A percentile compares a stretch with the other conserved stretches of the same genome.
phyloP scores from a whole-genome alignment of 2,797 vertebrate species.

The Orestias chungarensis region DNA sequence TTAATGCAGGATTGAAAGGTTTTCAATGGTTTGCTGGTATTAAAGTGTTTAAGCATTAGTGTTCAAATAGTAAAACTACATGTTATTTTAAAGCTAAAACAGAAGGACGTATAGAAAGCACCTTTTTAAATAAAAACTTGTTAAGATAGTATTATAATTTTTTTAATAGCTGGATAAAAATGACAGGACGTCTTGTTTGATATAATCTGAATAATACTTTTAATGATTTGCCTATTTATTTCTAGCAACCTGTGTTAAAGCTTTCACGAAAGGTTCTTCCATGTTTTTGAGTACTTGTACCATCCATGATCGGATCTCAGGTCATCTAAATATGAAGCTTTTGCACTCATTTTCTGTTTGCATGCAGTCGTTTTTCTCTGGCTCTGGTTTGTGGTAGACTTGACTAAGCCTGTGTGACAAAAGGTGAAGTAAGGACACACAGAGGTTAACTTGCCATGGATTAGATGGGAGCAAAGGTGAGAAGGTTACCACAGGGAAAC shows the following conservation, averaged over 20 bases:
- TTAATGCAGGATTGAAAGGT: not conserved
- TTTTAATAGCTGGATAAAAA: not conserved
- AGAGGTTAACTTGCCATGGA: constrained; percentile 42
- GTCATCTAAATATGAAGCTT: too few relatives aligned
- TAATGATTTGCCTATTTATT: not conserved
- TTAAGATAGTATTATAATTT: not conserved
- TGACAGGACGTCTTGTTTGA: not conserved
- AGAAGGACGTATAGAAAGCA: not conserved
- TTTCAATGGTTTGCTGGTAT: not conserved
- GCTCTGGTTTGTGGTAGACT: constrained; percentile 44
- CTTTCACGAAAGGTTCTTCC: too few relatives aligned
- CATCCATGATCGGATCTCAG: too few relatives aligned
- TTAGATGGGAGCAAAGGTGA: constrained; percentile 69
- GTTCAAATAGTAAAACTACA: too few relatives aligned
- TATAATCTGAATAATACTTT: not conserved
- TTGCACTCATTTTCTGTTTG: too few relatives aligned
- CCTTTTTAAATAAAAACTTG: not conserved
- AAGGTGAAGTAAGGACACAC: constrained; percentile 49
- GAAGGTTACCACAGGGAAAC: constrained; percentile 53
- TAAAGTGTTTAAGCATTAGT: not conserved
- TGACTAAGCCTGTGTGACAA: constrained; percentile 31
- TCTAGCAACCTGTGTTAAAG: too few relatives aligned
- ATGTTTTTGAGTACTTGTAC: too few relatives aligned
- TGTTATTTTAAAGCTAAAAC: not conserved
- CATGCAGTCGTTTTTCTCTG: constrained; percentile 59